phyloP scores from a whole-genome alignment of 2,888 invertebrate species.

The Rugalucina vietnamica region DNA sequence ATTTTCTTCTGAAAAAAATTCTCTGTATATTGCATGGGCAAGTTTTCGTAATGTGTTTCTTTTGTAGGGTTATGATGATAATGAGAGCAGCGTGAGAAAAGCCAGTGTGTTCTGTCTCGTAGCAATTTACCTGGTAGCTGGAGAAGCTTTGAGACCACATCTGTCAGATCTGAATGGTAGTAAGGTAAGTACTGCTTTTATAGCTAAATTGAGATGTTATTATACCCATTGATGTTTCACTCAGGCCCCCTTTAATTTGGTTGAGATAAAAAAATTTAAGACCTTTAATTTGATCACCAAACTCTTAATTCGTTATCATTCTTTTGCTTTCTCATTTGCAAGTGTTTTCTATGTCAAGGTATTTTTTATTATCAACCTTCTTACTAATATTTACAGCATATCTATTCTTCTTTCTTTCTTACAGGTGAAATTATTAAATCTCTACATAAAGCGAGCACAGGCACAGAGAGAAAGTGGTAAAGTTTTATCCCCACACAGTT shows the following conservation, averaged over 20 bases:
- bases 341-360: no score
- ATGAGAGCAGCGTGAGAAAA: constrained; percentile 96
- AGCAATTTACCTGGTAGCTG: constrained; percentile 94
- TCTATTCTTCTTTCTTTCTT: constrained; percentile 50
- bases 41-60: not conserved
- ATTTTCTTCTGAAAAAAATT: no score
- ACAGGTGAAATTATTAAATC: constrained; percentile 89
- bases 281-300: not conserved
- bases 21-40: no score
- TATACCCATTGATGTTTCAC: no score
- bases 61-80: constrained; percentile 93
- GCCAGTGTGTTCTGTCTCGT: constrained; percentile 99
- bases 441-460: constrained; percentile 89
- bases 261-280: not conserved
- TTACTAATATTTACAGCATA: not conserved
- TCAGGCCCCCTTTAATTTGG: no score
- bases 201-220: no score
- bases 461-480: constrained; percentile 72
- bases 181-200: constrained; percentile 90
- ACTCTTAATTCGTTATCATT: not conserved
- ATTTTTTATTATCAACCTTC: no score
- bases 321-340: not conserved
- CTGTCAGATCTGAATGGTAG: constrained; percentile 93
- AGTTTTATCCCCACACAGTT: constrained; percentile 60
- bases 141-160: constrained; percentile 91